phyloP scores from a whole-genome alignment of 1,140 invertebrate species.

The Hylaeus anthracinus region DNA sequence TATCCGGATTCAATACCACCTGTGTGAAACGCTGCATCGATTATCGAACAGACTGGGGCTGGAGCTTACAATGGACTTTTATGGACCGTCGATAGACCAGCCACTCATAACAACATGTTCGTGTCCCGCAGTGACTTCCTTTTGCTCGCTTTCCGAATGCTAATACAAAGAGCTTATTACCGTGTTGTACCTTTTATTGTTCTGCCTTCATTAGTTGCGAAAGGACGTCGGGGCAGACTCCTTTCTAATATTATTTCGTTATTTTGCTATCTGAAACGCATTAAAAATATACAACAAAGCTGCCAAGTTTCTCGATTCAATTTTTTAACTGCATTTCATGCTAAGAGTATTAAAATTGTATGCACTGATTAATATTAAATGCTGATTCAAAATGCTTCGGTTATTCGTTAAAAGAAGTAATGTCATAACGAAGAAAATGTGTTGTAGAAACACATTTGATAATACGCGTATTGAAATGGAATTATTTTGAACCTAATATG shows the following conservation, averaged over 20 bases:
- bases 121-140: background rate
- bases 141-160: background rate
- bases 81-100: background rate
- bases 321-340: too few relatives aligned
- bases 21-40: background rate
- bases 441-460: background rate
- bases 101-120: constrained; percentile 3
- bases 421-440: too few relatives aligned
- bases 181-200: background rate
- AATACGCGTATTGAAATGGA: background rate
- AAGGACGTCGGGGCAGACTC: background rate
- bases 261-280: background rate
- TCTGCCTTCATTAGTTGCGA: background rate
- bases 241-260: too few relatives aligned
- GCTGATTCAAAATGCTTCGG: background rate
- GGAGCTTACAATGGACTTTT: constrained; percentile 6
- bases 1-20: constrained; percentile 19
- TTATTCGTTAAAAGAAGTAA: too few relatives aligned
- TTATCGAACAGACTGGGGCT: constrained; percentile 1
- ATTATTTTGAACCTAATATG: background rate
- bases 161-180: background rate
- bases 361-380: background rate
- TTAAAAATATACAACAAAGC: background rate
- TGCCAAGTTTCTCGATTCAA: too few relatives aligned
- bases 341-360: background rate